Conservation (phyloP, 1,140 invertebrate genomes). For the Pseudomyrmex gracilis region DNA sequence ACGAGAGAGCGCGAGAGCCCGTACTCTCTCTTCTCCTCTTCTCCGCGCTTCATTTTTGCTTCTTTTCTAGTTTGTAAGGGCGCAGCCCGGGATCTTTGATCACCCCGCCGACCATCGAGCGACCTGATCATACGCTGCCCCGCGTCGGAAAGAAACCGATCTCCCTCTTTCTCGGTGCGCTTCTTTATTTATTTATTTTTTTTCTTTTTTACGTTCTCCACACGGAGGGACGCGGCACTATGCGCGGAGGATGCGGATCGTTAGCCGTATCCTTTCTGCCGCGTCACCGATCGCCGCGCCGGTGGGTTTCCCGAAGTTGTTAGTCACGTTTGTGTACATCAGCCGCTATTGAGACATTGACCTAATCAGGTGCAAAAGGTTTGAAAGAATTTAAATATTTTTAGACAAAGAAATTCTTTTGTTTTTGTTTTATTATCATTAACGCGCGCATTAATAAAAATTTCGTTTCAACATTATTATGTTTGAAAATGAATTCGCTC, state of each 20-base stretch:
- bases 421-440: too few species aligned
- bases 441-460: too few species aligned
- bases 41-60: constrained; percentile 26
- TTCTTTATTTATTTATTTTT: constrained; percentile 33
- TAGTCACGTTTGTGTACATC: constrained; percentile 44
- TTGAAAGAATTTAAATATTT: background rate
- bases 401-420: background rate
- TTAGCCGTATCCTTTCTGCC: constrained; percentile 65
- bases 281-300: constrained; percentile 40
- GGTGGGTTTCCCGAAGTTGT: constrained; percentile 48
- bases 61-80: constrained; percentile 67
- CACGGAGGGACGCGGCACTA: constrained; percentile 6
- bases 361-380: background rate
- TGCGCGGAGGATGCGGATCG: constrained; percentile 60
- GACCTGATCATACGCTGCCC: constrained; percentile 78
- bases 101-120: constrained; percentile 75
- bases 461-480: background rate
- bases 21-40: constrained; percentile 33
- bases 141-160: constrained; percentile 77
- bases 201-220: constrained; percentile 42
- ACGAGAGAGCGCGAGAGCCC: background rate
- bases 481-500: background rate
- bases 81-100: constrained; percentile 76
- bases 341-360: constrained; percentile 32
- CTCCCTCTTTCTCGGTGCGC: constrained; percentile 50